phyloP scores from a whole-genome alignment of 2,888 invertebrate species.

The Allophyes oxyacanthae region DNA sequence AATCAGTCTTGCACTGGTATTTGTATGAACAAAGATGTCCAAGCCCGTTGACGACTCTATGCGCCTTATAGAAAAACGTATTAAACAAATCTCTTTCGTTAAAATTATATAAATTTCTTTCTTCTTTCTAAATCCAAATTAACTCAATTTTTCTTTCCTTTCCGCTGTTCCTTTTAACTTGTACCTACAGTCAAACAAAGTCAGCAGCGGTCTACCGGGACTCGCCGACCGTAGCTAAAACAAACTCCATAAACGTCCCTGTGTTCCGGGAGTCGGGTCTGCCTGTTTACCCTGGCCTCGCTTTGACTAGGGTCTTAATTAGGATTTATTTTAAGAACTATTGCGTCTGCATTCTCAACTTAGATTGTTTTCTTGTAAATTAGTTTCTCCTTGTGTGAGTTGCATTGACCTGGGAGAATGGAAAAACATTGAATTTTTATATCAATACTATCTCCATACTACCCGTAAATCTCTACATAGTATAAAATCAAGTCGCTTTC shows the following conservation, averaged over 20 bases:
- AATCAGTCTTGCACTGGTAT: no score
- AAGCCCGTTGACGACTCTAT: no score
- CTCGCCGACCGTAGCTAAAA: slow-evolving; percentile 16
- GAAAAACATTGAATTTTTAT: no score
- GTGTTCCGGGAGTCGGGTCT: background rate
- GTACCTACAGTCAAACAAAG: slow-evolving; percentile 1
- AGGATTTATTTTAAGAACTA: slow-evolving; percentile 35
- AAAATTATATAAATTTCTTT: no score
- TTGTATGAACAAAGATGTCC: no score
- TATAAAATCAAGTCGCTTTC: no score
- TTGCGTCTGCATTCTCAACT: slow-evolving; percentile 11
- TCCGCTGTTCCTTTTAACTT: slow-evolving; percentile 10
- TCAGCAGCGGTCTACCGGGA: slow-evolving; percentile 21
- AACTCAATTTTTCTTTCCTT: background rate
- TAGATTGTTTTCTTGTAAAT: slow-evolving; percentile 28
- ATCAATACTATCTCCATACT: no score
- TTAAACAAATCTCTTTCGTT: no score
- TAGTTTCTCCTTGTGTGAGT: slow-evolving; percentile 7
- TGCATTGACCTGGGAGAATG: background rate
- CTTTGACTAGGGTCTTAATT: slow-evolving; percentile 38
- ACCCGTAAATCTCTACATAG: no score
- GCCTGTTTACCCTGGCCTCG: slow-evolving; percentile 11
- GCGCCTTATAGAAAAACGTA: background rate
- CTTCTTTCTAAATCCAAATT: no score
- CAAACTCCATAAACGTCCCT: slow-evolving; percentile 36